These are phyloP conservation scores for Globodera rostochiensis DNA, from an alignment of 1,140 invertebrate genomes.

Conservation along the genomic window DNA sequence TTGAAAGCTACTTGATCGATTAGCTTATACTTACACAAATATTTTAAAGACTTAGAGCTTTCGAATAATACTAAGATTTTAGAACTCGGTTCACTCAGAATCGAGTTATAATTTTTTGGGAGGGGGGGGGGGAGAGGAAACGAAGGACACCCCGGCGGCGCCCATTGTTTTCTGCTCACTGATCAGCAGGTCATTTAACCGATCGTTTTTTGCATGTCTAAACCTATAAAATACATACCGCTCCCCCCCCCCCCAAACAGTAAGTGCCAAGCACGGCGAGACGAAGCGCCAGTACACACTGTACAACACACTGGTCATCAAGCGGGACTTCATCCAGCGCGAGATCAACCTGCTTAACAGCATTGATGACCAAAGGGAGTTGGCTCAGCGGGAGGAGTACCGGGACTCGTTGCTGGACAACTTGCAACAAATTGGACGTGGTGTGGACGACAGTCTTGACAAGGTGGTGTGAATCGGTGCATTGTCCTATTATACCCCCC, in stretches of 20 bases:
- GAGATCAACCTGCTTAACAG: slow-evolving; percentile 89
- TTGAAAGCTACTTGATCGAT: too few species aligned
- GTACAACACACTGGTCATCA: slow-evolving; percentile 92
- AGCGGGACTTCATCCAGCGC: slow-evolving; percentile 84
- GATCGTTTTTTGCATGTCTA: neutral
- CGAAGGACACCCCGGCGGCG: too few species aligned
- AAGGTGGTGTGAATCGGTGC: slow-evolving; percentile 30
- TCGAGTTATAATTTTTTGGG: too few species aligned
- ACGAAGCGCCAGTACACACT: slow-evolving; percentile 95
- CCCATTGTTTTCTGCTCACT: too few species aligned
- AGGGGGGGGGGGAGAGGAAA: too few species aligned
- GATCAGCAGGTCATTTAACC: too few species aligned
- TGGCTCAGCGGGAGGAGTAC: slow-evolving; percentile 67
- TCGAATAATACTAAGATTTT: too few species aligned
- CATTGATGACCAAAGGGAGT: slow-evolving; percentile 86
- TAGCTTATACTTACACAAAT: too few species aligned
- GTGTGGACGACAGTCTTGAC: slow-evolving; percentile 48
- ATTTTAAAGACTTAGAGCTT: too few species aligned
- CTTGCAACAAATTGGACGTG: slow-evolving; percentile 66
- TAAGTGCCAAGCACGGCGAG: slow-evolving; percentile 89
- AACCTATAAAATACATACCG: slow-evolving; percentile 19
- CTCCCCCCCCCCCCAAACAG: slow-evolving; percentile 69
- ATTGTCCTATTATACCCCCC: neutral
- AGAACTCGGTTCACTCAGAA: too few species aligned
- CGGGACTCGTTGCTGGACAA: slow-evolving; percentile 61